Evolutionary conservation across 2,113 vertebrate genomes (phyloP).

Genomic region (Oncorhynchus kisutch): DNA sequence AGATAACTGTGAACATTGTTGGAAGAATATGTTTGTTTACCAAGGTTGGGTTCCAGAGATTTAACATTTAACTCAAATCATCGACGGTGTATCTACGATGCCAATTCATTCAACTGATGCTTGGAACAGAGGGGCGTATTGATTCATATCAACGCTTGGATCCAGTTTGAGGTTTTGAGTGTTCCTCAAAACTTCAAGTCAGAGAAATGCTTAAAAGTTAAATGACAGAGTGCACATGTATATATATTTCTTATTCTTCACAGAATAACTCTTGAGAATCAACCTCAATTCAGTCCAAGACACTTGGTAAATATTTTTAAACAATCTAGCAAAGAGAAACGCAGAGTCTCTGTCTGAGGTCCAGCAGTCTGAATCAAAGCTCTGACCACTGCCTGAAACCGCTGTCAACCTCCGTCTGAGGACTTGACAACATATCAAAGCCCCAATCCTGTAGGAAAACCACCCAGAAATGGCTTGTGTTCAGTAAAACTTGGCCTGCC

Average conservation of each 20-base stretch:
- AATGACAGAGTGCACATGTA: background rate
- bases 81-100: slow-evolving; percentile 11
- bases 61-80: slow-evolving; percentile 33
- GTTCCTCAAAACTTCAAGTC: background rate
- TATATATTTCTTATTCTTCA: slow-evolving; percentile 8
- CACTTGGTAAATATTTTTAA: slow-evolving; percentile 25
- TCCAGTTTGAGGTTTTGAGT: no score
- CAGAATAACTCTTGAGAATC: no score
- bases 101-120: slow-evolving; percentile 50
- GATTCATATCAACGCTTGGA: no score
- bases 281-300: background rate
- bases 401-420: slow-evolving; percentile 59
- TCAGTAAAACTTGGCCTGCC: no score
- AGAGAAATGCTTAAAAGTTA: slow-evolving; percentile 33
- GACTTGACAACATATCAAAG: slow-evolving; percentile 58
- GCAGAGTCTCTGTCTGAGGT: slow-evolving; percentile 39
- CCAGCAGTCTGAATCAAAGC: slow-evolving; percentile 61
- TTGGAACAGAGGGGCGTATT: no score
- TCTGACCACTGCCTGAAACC: slow-evolving; percentile 61
- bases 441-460: slow-evolving; percentile 58
- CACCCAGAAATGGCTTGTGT: slow-evolving; percentile 50
- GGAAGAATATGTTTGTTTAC: no score
- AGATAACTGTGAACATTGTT: no score
- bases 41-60: slow-evolving; percentile 9
- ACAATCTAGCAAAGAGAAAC: slow-evolving; percentile 40